Evolutionary conservation across 1,140 invertebrate species (phyloP), one percentile per base, ranked within the genome.

Genomic region (Cydia fagiglandana): DNA sequence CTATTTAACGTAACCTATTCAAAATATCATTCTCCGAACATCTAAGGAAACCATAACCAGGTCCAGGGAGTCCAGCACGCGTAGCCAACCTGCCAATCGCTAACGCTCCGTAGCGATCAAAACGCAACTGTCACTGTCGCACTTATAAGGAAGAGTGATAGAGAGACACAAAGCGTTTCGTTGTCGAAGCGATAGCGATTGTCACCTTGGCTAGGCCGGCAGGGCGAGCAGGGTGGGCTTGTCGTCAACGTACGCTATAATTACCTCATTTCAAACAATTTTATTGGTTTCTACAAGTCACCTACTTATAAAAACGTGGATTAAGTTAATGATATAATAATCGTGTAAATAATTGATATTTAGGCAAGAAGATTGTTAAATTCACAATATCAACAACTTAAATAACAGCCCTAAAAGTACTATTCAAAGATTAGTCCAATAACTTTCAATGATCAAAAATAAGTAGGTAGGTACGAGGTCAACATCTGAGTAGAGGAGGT

Each of bases 261-360:
- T 68, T 12, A 64, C 30, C 64, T 70, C 66, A 45, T 17, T 41
- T 68, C 12, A 70, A 70, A 70, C 66, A 70, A 70, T 41, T 70
- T 38, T 0, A 70, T 41, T 70, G 66, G 66, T 6, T 41, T 70
- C 66, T 70, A 70, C 66, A 41, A 70, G 34, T 70, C 9, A 70
- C 10, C 66, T 70, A 70, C 66, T 70, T 70, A 70, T 70, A 70
- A 70, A 70, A 70, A 70, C n/a, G 66, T 70, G 66, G 66, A 70
- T 70, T 70, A 70, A 38, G 13, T 70, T 70, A 70, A 70, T 70
- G 66, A 70, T 70, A 70, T 70, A 76, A 80, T 66, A 76, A 10
- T 76, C 24, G 64, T 81, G 77, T 81, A 81, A 79, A 81, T 79
- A 81, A 79, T 80, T 74, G 66, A 79, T 79, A 77, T 76, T 77